A percentile compares a stretch with the other conserved stretches of the same genome.
phyloP scores from a whole-genome alignment of 2,113 vertebrate genomes.

The Perognathus longimembris region DNA sequence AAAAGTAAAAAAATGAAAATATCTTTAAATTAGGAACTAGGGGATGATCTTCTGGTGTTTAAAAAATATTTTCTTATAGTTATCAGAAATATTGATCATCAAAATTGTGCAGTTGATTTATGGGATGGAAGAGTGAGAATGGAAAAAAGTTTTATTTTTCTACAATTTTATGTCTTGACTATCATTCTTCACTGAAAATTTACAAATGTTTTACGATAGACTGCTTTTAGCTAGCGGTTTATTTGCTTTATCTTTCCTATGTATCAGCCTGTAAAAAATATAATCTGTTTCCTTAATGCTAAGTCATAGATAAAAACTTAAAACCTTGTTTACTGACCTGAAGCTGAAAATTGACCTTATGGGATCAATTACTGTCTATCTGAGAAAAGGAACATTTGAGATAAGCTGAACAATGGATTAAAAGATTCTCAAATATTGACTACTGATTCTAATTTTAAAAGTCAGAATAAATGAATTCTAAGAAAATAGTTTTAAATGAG shows the following conservation, averaged over 20 bases:
- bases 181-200: constrained; percentile 8
- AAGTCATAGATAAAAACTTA: constrained; percentile 62
- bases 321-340: constrained; percentile 52
- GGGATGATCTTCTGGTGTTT: constrained; percentile 1
- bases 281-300: constrained; percentile 33
- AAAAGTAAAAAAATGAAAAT: not conserved
- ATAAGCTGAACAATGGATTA: constrained; percentile 51
- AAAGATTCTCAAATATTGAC: constrained; percentile 56
- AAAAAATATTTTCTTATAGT: constrained; percentile 14
- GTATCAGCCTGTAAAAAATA: constrained; percentile 10
- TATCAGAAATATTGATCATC: constrained; percentile 29
- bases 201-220: constrained; percentile 49
- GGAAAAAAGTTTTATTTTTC: constrained; percentile 18
- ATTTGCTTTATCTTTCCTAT: constrained; percentile 41
- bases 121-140: not conserved
- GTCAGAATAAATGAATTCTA: not conserved
- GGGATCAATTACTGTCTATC: constrained; percentile 56
- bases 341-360: constrained; percentile 63
- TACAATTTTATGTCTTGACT: constrained; percentile 26
- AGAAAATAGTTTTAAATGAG: not conserved
- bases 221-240: constrained; percentile 28
- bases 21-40: not conserved
- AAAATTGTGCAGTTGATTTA: not conserved
- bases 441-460: constrained; percentile 6
- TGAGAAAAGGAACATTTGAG: constrained; percentile 5